Percentiles rank a stretch among this genome's conserved stretches.
Evolutionary conservation across 1,140 invertebrate genomes (phyloP).

Genomic region (Glomeris maerens): DNA sequence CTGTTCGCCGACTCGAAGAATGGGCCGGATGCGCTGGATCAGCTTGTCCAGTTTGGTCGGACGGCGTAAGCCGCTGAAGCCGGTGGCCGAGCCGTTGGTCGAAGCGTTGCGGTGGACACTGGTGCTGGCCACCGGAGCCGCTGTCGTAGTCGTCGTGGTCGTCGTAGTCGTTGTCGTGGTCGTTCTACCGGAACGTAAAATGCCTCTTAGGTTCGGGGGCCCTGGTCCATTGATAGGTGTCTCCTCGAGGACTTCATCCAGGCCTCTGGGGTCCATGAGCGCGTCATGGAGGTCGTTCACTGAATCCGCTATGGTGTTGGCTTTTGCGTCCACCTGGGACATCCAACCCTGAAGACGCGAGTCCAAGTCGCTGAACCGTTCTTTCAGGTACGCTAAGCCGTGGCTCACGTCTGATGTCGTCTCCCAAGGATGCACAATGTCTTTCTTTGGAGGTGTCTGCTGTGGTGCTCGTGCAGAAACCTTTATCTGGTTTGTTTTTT

Average conservation of each 20-base stretch:
- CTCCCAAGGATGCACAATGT: too few species aligned
- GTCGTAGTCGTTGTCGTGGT: constrained; percentile 19
- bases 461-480: too few species aligned
- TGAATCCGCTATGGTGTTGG: constrained; percentile 56
- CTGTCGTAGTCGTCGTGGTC: constrained; percentile 33
- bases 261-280: constrained; percentile 41
- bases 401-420: too few species aligned
- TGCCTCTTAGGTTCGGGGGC: constrained; percentile 2
- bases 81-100: neutral
- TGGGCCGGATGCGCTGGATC: constrained; percentile 60
- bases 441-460: too few species aligned
- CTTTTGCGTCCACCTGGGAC: constrained; percentile 60
- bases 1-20: constrained; percentile 65
- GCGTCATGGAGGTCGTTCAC: constrained; percentile 64
- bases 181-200: constrained; percentile 1
- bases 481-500: too few species aligned
- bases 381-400: constrained; percentile 50
- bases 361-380: constrained; percentile 65
- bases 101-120: constrained; percentile 17
- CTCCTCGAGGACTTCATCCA: constrained; percentile 4
- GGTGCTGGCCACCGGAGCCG: constrained; percentile 36
- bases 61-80: neutral
- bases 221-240: constrained; percentile 14
- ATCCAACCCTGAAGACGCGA: constrained; percentile 69
- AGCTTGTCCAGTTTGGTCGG: constrained; percentile 57